phyloP scores from a whole-genome alignment of 2,888 invertebrate genomes.

The Volucella inflata region DNA sequence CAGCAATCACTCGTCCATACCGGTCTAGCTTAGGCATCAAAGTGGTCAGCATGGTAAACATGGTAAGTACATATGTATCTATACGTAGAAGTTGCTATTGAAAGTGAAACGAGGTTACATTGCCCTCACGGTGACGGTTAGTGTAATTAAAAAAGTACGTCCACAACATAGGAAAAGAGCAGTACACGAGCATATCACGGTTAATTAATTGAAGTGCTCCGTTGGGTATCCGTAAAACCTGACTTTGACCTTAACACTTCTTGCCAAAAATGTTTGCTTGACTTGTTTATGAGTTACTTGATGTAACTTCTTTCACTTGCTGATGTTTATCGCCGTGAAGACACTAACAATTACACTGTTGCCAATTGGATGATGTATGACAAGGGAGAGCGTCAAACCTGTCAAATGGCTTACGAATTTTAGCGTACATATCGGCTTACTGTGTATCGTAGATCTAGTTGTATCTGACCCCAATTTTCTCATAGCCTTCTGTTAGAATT shows the following conservation, averaged over 20 bases:
- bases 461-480: too few relatives aligned
- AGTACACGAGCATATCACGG: conserved; percentile 26
- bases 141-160: conserved; percentile 35
- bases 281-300: conserved; percentile 6
- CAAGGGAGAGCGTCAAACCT: too few relatives aligned
- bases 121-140: conserved; percentile 52
- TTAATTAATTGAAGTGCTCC: conserved; percentile 35
- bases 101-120: conserved; percentile 61
- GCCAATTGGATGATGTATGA: too few relatives aligned
- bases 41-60: not conserved
- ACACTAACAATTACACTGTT: too few relatives aligned
- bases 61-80: not conserved
- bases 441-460: too few relatives aligned
- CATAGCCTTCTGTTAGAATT: too few relatives aligned
- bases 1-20: conserved; percentile 41
- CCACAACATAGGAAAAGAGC: conserved; percentile 22
- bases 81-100: conserved; percentile 28
- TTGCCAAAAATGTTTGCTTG: conserved; percentile 49
- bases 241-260: conserved; percentile 62
- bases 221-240: conserved; percentile 35
- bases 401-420: too few relatives aligned
- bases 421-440: too few relatives aligned
- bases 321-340: too few relatives aligned
- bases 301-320: not conserved
- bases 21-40: conserved; percentile 8